Conservation (phyloP, 2,888 invertebrate genomes). For the Thymelicus acteon region DNA sequence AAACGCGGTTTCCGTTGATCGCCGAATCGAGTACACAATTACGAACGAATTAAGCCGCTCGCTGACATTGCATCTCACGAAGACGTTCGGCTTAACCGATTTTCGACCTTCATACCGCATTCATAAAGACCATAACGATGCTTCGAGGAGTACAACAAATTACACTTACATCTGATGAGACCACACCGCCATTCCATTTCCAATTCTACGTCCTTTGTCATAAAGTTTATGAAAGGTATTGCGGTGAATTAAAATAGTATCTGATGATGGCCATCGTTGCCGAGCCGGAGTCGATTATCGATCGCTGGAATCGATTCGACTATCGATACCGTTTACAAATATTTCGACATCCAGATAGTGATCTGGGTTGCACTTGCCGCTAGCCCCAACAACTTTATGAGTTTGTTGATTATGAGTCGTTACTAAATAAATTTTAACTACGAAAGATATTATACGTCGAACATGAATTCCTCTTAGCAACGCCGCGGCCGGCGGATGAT, state of each 20-base stretch:
- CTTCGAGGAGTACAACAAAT: slow-evolving; percentile 24
- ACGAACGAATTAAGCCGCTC: slow-evolving; percentile 55
- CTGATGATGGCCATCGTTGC: slow-evolving; percentile 51
- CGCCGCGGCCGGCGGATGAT: slow-evolving; percentile 4
- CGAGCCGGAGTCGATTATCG: slow-evolving; percentile 62
- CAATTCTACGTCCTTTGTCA: slow-evolving; percentile 1
- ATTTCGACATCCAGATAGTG: slow-evolving; percentile 78
- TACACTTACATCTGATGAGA: slow-evolving; percentile 26
- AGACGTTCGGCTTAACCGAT: background rate
- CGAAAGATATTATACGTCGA: slow-evolving; percentile 9
- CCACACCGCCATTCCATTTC: slow-evolving; percentile 1
- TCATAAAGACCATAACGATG: slow-evolving; percentile 6
- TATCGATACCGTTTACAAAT: slow-evolving; percentile 79
- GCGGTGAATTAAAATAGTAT: slow-evolving; percentile 41
- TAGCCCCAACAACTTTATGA: slow-evolving; percentile 46
- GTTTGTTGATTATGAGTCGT: slow-evolving; percentile 11
- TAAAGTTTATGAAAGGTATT: slow-evolving; percentile 12
- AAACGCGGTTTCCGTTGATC: slow-evolving; percentile 41
- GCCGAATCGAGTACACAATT: slow-evolving; percentile 51
- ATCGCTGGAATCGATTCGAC: slow-evolving; percentile 58
- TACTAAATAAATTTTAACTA: slow-evolving; percentile 27
- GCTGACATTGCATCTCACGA: slow-evolving; percentile 36
- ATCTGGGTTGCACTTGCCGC: slow-evolving; percentile 53
- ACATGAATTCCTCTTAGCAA: slow-evolving; percentile 12
- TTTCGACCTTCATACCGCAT: background rate